Evolutionary conservation across 2,113 vertebrate species (phyloP), one percentile per base, ranked within the genome.

Genomic region (Acanthochromis polyacanthus): DNA sequence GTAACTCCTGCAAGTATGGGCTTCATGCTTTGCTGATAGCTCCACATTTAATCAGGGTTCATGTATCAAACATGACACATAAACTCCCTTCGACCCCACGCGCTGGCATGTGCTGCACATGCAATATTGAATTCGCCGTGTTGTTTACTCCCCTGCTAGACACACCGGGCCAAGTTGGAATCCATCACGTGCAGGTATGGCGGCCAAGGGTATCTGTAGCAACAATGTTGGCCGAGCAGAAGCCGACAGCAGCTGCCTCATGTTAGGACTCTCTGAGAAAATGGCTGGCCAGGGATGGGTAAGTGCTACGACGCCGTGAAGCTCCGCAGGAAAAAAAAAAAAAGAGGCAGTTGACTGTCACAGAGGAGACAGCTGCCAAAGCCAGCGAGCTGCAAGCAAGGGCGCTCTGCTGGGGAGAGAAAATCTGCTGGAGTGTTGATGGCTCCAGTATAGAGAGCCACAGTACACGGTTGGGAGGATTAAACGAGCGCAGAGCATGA

Each of bases 131-230:
- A 63, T 71, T 28, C 50, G 12, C 22, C 53, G 1, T 45, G 60
- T 71, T 70, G 59, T 70, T 78, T 62, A 52, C 73, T 59, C 53
- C 65, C 38, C 69, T 12, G 11, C 32, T 22, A 46, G 59, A 46
- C 46, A 36, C 52, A 19, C 0, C 0, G 0, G 25, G 65, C 80
- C 78, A 73, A 71, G 56, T 19, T 67, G 71, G 56, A 78, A 71
- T 75, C 61, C 60, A 71, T 75, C 65, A 56, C 30, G 19, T 23
- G 45, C 61, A 80, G 69, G 74, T 79, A n/a, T 32, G 63, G 58
- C 4, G 17, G 75, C 80, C 73, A 83, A 86, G 79, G 79, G 82
- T 78, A 65, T 86, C 78, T 83, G 83, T 67, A 67, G 36, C 57
- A 23, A 83, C 88, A 67, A 70, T 71, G 59, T 57, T 73, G 84